These are phyloP conservation scores for Trididemnum miniatum DNA, from an alignment of 23 tunicate genomes.

Conservation along the genomic window DNA sequence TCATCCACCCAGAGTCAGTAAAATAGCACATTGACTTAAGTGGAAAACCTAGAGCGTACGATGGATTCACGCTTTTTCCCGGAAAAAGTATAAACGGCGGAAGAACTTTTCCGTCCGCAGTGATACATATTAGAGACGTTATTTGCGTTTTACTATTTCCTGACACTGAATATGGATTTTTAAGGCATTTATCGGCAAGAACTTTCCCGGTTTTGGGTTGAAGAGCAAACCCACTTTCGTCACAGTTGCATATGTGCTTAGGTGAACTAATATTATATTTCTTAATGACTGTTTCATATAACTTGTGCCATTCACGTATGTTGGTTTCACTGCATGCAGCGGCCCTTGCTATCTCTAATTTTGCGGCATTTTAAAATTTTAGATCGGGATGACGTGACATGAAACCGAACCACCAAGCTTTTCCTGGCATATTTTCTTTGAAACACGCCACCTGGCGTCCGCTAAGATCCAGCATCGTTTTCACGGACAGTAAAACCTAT, in stretches of 20 bases:
- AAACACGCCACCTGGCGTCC: not conserved
- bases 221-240: constrained; percentile 14
- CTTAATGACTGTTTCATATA: not conserved
- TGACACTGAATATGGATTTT: too few species aligned
- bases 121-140: constrained; percentile 11
- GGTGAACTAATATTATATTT: not conserved
- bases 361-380: not conserved
- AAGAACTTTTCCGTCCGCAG: not conserved
- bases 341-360: not conserved
- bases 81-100: constrained; percentile 25
- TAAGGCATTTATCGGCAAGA: too few species aligned
- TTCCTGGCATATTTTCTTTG: constrained; percentile 17
- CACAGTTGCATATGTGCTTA: not conserved
- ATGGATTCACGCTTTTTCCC: constrained; percentile 25
- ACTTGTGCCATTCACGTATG: not conserved
- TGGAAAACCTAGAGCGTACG: constrained; percentile 16
- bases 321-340: not conserved
- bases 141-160: too few species aligned
- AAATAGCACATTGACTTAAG: not conserved
- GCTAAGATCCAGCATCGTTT: not conserved
- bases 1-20: constrained; percentile 24
- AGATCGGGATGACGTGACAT: constrained; percentile 2
- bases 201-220: too few species aligned
- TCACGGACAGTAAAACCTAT: not conserved
- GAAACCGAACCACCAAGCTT: constrained; percentile 27